A percentile compares a stretch with the other conserved stretches of the same genome.
Conservation (phyloP, 2,797 vertebrate species). For the Sebastes nivosus region DNA sequence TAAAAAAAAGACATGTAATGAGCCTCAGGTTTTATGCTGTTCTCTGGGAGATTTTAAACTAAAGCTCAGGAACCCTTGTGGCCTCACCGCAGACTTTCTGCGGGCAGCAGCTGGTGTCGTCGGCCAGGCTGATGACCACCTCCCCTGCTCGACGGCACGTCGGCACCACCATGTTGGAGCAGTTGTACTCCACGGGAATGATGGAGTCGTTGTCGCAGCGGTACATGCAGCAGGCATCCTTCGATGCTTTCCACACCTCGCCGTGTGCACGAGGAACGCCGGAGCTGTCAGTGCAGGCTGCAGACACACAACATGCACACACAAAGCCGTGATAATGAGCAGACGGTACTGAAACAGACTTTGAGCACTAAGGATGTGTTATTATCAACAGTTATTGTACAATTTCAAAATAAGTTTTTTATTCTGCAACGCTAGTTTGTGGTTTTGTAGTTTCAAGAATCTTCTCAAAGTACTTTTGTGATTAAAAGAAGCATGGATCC, state of each 20-base stretch:
- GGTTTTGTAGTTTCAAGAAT: not conserved
- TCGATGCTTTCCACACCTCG: slow-evolving; percentile 91
- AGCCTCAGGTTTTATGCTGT: not conserved
- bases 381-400: too few species aligned
- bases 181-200: slow-evolving; percentile 86
- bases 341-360: not conserved
- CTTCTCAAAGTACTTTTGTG: not conserved
- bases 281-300: slow-evolving; percentile 93
- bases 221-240: slow-evolving; percentile 91
- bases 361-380: not conserved
- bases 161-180: slow-evolving; percentile 73
- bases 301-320: not conserved
- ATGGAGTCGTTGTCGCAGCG: slow-evolving; percentile 91
- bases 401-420: not conserved
- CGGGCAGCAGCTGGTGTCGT: slow-evolving; percentile 89
- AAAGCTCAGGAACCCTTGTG: not conserved
- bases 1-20: not conserved
- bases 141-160: slow-evolving; percentile 87
- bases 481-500: not conserved
- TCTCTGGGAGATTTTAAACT: not conserved
- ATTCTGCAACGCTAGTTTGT: not conserved
- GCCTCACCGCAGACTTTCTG: slow-evolving; percentile 88
- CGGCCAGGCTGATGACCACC: slow-evolving; percentile 85
- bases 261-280: slow-evolving; percentile 88
- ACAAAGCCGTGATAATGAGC: not conserved